Evolutionary conservation across 2,113 vertebrate species (phyloP), one percentile per base, ranked within the genome.

Genomic region (Ciconia boyciana): DNA sequence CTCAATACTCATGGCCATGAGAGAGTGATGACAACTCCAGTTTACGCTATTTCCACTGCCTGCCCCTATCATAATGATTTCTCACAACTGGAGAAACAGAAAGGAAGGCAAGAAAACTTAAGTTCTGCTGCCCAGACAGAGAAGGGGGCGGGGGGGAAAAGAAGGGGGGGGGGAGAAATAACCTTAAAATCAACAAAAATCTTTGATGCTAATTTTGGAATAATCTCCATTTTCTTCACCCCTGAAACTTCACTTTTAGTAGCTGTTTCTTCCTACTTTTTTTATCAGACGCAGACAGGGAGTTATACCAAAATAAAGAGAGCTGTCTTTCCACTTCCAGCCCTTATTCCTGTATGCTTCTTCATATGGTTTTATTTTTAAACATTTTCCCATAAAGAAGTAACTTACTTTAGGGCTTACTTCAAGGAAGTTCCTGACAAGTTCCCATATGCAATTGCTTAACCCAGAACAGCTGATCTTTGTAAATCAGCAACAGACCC

Each of bases 331-430:
- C 28, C 28, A 55, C 39, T 84, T 89, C 18, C n/a, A 93, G 32
- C 17, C 51, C 0, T 8, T 48, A 49, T 44, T 89, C 34, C 65
- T 71, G 72, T 39, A 16, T 62, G 43, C 36, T 84, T 52, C 52
- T 87, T 96, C 91, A 95, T 88, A 90, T 94, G 95, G 84, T 96
- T 97, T 96, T 88, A 80, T 87, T 97, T 97, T 97, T 80, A 91
- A 94, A 66, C 41, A 43, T 82, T 94, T 89, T 85, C 77, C 62
- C 68, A 79, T 95, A 81, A 95, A 91, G 81, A 87, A 94, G 93
- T 94, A 96, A 89, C 94, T 94, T 94, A 97, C 89, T 97, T 96
- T 93, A 97, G 70, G 87, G 94, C 97, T 97, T 95, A 96, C 89
- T 94, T 77, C 62, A 80, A 97, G 93, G 94, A 96, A 97, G 84